phyloP scores from a whole-genome alignment of 2,888 invertebrate species.

The Sphinx pinastri region DNA sequence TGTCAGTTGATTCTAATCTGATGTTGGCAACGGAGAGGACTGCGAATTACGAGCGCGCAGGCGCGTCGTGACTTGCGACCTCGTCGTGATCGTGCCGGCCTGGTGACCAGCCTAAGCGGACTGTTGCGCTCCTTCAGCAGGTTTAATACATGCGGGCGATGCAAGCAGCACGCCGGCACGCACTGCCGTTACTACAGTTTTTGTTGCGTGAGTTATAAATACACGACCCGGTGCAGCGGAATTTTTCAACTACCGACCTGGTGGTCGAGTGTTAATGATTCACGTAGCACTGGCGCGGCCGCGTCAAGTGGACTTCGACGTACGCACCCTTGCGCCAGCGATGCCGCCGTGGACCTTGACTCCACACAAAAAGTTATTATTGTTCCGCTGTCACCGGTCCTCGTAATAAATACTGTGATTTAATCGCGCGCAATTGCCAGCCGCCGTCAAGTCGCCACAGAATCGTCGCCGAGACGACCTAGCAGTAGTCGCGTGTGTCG shows the following conservation, averaged over 20 bases:
- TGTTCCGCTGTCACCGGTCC: conserved; percentile 51
- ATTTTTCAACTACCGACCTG: conserved; percentile 34
- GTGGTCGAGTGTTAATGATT: conserved; percentile 24
- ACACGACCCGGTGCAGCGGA: conserved; percentile 36
- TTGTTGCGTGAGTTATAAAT: conserved; percentile 45
- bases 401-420: conserved; percentile 35
- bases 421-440: conserved; percentile 37
- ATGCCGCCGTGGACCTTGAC: conserved; percentile 29
- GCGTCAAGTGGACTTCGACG: conserved; percentile 9
- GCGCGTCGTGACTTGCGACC: conserved; percentile 22
- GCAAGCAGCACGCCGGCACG: conserved; percentile 47
- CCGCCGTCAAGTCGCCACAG: conserved; percentile 24
- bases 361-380: conserved; percentile 61
- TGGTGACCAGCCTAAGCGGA: neutral
- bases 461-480: neutral
- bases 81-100: neutral
- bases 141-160: conserved; percentile 40
- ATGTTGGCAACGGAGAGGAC: conserved; percentile 60
- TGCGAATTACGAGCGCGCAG: neutral
- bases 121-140: neutral
- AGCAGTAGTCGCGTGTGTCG: neutral
- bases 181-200: conserved; percentile 48
- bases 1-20: conserved; percentile 67
- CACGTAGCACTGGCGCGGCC: neutral
- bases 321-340: neutral